Percentiles rank a stretch among this genome's conserved stretches.
phyloP scores from a whole-genome alignment of 2,888 invertebrate species.

The Odontocolon sp. region DNA sequence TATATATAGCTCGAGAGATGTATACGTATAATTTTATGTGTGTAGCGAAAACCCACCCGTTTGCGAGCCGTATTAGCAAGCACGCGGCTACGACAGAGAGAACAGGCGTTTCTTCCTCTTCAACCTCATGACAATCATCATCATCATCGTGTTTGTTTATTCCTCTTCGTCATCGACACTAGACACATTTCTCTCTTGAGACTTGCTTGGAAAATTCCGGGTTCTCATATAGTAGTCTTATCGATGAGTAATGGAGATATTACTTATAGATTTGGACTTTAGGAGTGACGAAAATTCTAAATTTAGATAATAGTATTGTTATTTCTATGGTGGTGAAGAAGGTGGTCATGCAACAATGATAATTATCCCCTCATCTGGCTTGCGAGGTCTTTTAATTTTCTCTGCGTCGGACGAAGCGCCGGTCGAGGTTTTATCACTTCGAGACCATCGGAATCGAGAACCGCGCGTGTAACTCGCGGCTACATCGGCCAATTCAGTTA shows the following conservation, averaged over 20 bases:
- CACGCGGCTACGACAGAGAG: constrained; percentile 26
- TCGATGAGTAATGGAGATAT: too few relatives aligned
- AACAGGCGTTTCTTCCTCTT: constrained; percentile 20
- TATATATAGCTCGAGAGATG: background rate
- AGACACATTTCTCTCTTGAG: too few relatives aligned
- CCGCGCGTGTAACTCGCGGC: constrained; percentile 42
- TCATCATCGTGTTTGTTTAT: too few relatives aligned
- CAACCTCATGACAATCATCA: constrained; percentile 40
- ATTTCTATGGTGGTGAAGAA: too few relatives aligned
- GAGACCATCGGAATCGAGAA: constrained; percentile 30
- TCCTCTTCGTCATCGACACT: too few relatives aligned
- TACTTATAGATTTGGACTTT: too few relatives aligned
- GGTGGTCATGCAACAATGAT: too few relatives aligned
- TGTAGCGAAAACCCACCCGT: constrained; percentile 19
- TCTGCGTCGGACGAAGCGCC: background rate
- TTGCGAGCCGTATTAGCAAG: constrained; percentile 38
- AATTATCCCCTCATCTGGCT: too few relatives aligned
- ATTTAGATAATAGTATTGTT: too few relatives aligned
- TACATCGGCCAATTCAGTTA: constrained; percentile 13
- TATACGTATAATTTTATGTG: background rate
- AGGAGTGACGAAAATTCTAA: too few relatives aligned
- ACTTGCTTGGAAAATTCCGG: too few relatives aligned
- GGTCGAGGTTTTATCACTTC: constrained; percentile 5
- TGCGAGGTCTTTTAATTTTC: constrained; percentile 42
- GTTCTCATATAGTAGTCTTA: too few relatives aligned